Conservation (phyloP, 2,797 vertebrate species). For the Perodicticus potto region DNA sequence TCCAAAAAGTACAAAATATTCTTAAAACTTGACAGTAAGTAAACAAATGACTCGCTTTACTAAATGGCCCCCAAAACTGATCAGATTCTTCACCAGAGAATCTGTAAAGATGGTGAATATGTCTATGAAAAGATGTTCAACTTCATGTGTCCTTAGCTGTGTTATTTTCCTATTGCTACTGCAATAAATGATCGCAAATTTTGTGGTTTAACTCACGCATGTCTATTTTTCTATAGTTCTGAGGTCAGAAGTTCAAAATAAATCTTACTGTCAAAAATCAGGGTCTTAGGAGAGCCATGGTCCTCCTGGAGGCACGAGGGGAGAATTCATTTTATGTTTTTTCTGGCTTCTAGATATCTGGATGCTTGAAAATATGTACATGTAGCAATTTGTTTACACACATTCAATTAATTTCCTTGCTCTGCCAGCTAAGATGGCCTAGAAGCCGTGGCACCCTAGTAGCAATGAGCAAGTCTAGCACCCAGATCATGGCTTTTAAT, state of each 20-base stretch:
- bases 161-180: not conserved
- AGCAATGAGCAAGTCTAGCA: not conserved
- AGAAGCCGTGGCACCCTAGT: not conserved
- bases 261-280: not conserved
- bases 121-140: not conserved
- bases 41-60: not conserved
- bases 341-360: not conserved
- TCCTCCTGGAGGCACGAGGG: not conserved
- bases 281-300: not conserved
- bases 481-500: not conserved
- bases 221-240: not conserved
- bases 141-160: not conserved
- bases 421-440: not conserved
- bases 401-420: not conserved
- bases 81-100: not conserved
- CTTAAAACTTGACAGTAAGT: not conserved
- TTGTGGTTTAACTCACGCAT: not conserved
- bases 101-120: not conserved
- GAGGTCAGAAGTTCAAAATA: not conserved
- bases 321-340: not conserved
- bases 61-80: not conserved
- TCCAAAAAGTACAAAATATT: not conserved
- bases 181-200: conserved; percentile 21
- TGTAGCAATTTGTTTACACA: not conserved
- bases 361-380: not conserved